Evolutionary conservation across 2,797 vertebrate species (phyloP), one percentile per base, ranked within the genome.

Genomic region (Knipowitschia caucasica): DNA sequence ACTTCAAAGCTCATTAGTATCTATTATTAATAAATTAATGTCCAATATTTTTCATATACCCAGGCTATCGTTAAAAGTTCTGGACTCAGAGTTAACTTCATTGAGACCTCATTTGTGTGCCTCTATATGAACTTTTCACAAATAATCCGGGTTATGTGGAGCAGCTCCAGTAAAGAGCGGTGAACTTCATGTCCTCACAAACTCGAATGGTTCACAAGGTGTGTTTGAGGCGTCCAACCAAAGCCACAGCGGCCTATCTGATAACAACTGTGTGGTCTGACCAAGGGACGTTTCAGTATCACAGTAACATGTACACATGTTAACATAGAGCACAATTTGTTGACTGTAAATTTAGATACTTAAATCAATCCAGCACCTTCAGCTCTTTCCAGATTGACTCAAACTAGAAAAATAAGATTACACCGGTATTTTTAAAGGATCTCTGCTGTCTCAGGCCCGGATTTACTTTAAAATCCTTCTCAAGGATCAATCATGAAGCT

Each of bases 1-100:
- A 58, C 80, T 88, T 89, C 84, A 89, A 90, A 87, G 83, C 79
- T 88, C 84, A 87, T 87, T 89, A 82, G 78, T 68, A 89, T 91
- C 55, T 76, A 91, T 90, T 89, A 90, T 90, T 88, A 87, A 91
- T 88, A 86, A 69, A 83, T 87, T 91, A 89, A 86, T 88, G 70
- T 68, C 80, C 83, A 83, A 87, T 87, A 89, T 82, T 70, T 82
- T 70, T 77, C 69, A 79, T 84, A 83, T 80, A 80, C 75, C 77
- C 59, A 50, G 82, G 85, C 81, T 88, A 82, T 86, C 85, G 77
- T 87, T 86, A 86, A 87, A 90, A 89, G 85, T 90, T 90, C 80
- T 73, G 81, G 82, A 78, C 73, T 60, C 5, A 83, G 78, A 84
- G 79, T 81, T 78, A 81, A 87, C 86, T 89, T 89, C 69, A 82